A percentile compares a stretch with the other conserved stretches of the same genome.
Conservation (phyloP, 2,797 vertebrate genomes). For the Rhinophrynus dorsalis region DNA sequence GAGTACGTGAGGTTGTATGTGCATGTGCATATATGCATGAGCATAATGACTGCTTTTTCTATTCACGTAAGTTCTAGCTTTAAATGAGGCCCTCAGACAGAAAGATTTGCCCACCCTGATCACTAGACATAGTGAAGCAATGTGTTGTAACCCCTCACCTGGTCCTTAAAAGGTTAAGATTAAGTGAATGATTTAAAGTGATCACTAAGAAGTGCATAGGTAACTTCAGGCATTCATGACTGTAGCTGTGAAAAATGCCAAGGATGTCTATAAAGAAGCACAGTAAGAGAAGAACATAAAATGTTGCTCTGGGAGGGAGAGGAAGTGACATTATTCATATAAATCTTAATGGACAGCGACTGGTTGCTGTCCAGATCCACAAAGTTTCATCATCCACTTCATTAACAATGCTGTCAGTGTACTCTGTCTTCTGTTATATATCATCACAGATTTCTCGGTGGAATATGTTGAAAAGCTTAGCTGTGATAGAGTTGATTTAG, state of each 20-base stretch:
- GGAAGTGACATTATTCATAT: constrained; percentile 10
- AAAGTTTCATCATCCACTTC: constrained; percentile 26
- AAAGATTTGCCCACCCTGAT: no score
- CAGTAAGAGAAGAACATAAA: not conserved
- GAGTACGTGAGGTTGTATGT: no score
- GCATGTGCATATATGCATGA: no score
- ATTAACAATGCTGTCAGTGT: constrained; percentile 34
- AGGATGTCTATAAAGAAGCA: constrained; percentile 7
- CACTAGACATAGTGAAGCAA: no score
- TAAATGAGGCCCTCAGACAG: no score
- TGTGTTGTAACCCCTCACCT: no score
- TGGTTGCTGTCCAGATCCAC: constrained; percentile 15
- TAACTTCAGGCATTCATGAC: not conserved
- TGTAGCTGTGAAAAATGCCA: constrained; percentile 10
- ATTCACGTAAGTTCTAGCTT: no score
- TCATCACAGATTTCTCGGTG: not conserved
- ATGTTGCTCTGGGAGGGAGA: not conserved
- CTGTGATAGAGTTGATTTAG: constrained; percentile 25
- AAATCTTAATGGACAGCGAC: constrained; percentile 20
- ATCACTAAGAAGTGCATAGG: no score
- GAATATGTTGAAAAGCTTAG: constrained; percentile 22
- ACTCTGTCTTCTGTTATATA: constrained; percentile 27
- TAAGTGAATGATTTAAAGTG: no score
- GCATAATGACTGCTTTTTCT: no score
- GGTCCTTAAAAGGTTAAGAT: no score